These are phyloP conservation scores for Botia almorhae DNA, from an alignment of 2,797 vertebrate species.

Conservation along the genomic window DNA sequence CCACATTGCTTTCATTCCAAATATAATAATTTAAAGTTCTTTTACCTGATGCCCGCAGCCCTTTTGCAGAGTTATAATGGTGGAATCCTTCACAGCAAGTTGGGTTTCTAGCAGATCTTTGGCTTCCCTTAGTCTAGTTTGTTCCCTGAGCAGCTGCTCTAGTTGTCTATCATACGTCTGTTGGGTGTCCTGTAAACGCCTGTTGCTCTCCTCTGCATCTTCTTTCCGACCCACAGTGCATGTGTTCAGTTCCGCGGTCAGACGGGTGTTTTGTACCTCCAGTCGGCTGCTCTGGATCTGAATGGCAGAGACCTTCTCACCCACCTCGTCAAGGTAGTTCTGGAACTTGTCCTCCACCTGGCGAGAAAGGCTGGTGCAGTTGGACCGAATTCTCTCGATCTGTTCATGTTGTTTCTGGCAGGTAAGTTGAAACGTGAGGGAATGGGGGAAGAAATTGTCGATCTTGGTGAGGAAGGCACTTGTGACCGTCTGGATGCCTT, in stretches of 20 bases:
- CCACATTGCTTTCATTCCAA: no score
- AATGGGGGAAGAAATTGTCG: constrained; percentile 73
- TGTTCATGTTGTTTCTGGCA: constrained; percentile 73
- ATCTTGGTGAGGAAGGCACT: constrained; percentile 70
- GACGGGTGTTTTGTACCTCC: constrained; percentile 67
- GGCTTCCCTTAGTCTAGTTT: constrained; percentile 69
- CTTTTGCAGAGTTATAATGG: constrained; percentile 17
- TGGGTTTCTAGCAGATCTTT: constrained; percentile 63
- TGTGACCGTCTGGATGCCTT: constrained; percentile 69
- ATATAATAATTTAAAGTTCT: neutral
- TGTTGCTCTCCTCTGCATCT: constrained; percentile 1
- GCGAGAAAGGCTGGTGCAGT: constrained; percentile 79
- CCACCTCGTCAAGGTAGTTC: constrained; percentile 75
- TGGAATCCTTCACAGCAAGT: constrained; percentile 54
- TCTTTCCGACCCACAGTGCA: constrained; percentile 55
- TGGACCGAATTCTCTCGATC: constrained; percentile 74
- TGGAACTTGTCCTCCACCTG: constrained; percentile 81
- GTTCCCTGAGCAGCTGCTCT: constrained; percentile 71
- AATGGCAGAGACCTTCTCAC: constrained; percentile 73
- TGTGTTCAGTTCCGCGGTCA: constrained; percentile 61
- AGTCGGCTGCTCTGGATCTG: constrained; percentile 70
- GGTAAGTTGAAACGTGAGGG: constrained; percentile 79
- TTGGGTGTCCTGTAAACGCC: constrained; percentile 58
- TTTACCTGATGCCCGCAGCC: constrained; percentile 61
- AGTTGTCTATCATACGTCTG: constrained; percentile 67